Evolutionary conservation across 2,888 invertebrate genomes (phyloP).

Genomic region (Eurois occulta): DNA sequence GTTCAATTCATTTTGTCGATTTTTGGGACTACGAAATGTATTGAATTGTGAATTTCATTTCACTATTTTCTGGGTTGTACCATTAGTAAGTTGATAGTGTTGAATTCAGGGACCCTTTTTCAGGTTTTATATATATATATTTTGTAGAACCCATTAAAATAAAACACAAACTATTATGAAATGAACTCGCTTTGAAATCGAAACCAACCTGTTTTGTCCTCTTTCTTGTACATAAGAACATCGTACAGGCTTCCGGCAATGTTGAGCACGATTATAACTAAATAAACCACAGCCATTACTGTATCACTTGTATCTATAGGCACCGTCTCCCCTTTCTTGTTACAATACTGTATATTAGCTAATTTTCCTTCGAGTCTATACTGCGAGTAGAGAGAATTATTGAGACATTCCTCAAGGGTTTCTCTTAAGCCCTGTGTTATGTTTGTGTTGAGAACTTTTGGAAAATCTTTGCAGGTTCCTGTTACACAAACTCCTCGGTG

Average conservation of each 20-base stretch:
- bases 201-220: slow-evolving; percentile 71
- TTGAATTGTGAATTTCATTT: neutral
- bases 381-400: slow-evolving; percentile 77
- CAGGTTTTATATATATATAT: slow-evolving; percentile 50
- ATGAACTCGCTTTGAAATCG: neutral
- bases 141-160: neutral
- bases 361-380: slow-evolving; percentile 79
- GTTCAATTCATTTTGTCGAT: neutral
- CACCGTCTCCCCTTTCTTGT: slow-evolving; percentile 70
- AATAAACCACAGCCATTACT: slow-evolving; percentile 76
- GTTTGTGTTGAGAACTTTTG: slow-evolving; percentile 48
- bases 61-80: neutral
- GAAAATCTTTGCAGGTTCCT: slow-evolving; percentile 74
- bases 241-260: slow-evolving; percentile 82
- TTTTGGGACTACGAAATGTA: neutral
- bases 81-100: neutral
- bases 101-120: neutral
- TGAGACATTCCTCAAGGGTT: slow-evolving; percentile 82
- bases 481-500: slow-evolving; percentile 84
- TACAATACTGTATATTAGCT: slow-evolving; percentile 78
- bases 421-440: slow-evolving; percentile 69
- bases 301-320: slow-evolving; percentile 77
- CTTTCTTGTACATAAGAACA: slow-evolving; percentile 60
- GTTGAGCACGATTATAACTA: slow-evolving; percentile 78
- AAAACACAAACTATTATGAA: neutral